Evolutionary conservation across 2,113 vertebrate species (phyloP), one percentile per base, ranked within the genome.

Genomic region (Cheilinus undulatus): DNA sequence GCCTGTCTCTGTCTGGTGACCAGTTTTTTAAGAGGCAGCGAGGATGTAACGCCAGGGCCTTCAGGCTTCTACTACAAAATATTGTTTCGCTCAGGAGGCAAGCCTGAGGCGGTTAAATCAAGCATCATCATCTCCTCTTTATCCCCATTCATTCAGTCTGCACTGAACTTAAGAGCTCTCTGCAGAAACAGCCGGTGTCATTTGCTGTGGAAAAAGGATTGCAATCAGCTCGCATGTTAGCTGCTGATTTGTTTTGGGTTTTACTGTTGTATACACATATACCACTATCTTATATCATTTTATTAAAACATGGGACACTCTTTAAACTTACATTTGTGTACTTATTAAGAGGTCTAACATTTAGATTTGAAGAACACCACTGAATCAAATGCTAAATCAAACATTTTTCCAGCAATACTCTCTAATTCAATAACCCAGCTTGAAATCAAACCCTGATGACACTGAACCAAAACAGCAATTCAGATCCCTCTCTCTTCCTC

Each of bases 401-500:
- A 70, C 52, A 27, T 49, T 71, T 34, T 78, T 59, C 28, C 63
- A 48, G 66, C 61, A 75, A 60, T 43, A 30, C 22, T 48, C 13
- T 32, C n/a, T 42, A 53, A 80, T 84, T 86, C 67, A 81, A 52
- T 62, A 61, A 72, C 70, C 34, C 81, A 74, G 66, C 78, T 67
- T 74, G 73, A 80, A 74, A 43, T 51, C 34, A 61, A 58, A 80
- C 58, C 54, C 56, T 26, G 52, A 78, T 61, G 64, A 83, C 40
- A 76, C 23, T 49, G 34, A 82, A 78, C 51, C 74, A 77, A 85
- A 79, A 74, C 72, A 78, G 68, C 71, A 52, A 80, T 59, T 73
- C 70, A 40, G 7, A 57, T 40, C 28, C n/a, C 24, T 1, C 17
- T 43, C 69, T 50, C 60, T 56, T 38, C 27, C 49, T 36, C 60